Conservation (phyloP, 2,113 vertebrate genomes). For the Limnothrissa miodon region DNA sequence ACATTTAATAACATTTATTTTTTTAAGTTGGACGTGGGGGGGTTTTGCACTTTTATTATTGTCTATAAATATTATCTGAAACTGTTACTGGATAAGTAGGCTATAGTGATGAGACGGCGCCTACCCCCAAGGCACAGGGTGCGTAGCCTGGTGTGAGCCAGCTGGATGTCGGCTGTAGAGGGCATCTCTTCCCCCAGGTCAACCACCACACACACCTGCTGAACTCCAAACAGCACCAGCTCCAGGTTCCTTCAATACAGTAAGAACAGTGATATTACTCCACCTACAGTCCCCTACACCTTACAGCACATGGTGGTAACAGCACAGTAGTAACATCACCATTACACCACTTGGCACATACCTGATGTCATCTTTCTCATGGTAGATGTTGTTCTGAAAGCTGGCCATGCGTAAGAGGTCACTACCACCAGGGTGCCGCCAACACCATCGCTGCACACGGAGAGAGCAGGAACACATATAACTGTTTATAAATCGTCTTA, state of each 20-base stretch:
- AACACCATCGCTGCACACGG: conserved; percentile 80
- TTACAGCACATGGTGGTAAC: not conserved
- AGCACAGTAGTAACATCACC: not conserved
- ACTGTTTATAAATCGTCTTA: not conserved
- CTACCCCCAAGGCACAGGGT: conserved; percentile 84
- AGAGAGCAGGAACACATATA: not conserved
- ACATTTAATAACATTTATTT: no score
- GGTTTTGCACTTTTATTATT: no score
- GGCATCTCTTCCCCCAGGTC: conserved; percentile 81
- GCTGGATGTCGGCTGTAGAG: conserved; percentile 77
- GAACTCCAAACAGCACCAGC: conserved; percentile 80
- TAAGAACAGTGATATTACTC: not conserved
- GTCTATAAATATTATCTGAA: no score
- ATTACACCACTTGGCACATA: conserved; percentile 53
- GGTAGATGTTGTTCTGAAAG: conserved; percentile 87
- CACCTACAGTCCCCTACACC: not conserved
- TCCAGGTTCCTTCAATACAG: conserved; percentile 75
- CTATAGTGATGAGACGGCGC: conserved; percentile 8
- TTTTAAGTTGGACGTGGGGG: no score
- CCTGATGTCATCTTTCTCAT: conserved; percentile 89
- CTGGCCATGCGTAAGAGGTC: conserved; percentile 83
- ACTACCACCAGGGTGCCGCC: conserved; percentile 83
- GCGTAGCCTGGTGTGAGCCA: conserved; percentile 79
- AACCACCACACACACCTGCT: conserved; percentile 82
- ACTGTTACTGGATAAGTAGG: not conserved